Evolutionary conservation across 2,113 vertebrate species (phyloP).

Genomic region (Galemys pyrenaicus): DNA sequence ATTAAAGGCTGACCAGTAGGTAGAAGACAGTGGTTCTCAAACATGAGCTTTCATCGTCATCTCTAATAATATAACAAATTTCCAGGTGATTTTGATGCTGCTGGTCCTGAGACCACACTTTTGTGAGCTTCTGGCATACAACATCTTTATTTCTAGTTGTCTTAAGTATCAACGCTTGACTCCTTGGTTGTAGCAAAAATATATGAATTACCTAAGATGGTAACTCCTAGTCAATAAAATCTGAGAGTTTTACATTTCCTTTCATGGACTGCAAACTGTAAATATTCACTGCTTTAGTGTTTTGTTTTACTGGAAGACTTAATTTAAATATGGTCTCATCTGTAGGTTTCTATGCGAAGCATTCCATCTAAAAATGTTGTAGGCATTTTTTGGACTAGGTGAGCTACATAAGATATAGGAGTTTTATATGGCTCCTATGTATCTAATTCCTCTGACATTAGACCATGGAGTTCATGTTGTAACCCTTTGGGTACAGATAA

Average conservation of each 20-base stretch:
- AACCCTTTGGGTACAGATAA: neutral
- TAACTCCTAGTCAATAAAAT: neutral
- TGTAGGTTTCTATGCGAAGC: neutral
- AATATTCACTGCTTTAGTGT: neutral
- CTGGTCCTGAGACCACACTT: neutral
- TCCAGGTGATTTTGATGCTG: neutral
- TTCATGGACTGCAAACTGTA: neutral
- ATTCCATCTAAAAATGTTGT: neutral
- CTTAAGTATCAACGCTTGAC: neutral
- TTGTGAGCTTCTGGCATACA: neutral
- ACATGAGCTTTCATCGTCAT: neutral
- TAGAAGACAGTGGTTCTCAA: neutral
- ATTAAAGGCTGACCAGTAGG: neutral
- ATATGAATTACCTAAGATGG: neutral
- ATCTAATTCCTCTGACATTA: neutral
- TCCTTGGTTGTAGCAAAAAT: neutral
- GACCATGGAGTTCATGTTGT: neutral
- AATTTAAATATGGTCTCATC: neutral
- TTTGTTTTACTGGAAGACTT: neutral
- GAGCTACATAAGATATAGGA: neutral
- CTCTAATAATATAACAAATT: neutral
- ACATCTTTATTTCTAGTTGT: slow-evolving; percentile 12
- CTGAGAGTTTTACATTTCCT: neutral
- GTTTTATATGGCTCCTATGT: no score
- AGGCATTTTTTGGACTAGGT: neutral